These are phyloP conservation scores for Matsumurasca onukii DNA, from an alignment of 1,140 invertebrate species.

Conservation along the genomic window DNA sequence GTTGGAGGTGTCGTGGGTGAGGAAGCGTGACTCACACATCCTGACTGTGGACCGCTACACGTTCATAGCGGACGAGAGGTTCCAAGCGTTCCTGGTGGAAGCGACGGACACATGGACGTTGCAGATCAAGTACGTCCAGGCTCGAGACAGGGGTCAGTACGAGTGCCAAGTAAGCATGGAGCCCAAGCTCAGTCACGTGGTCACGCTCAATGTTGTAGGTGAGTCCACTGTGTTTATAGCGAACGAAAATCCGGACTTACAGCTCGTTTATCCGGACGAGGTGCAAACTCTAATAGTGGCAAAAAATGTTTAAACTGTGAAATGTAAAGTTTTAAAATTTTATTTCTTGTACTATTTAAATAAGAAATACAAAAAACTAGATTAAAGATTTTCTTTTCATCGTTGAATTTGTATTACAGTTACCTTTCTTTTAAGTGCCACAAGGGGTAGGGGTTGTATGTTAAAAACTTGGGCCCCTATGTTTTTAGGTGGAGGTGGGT, in stretches of 20 bases:
- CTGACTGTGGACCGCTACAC: constrained; percentile 87
- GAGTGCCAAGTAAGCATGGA: constrained; percentile 93
- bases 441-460: too few relatives aligned
- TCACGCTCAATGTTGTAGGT: constrained; percentile 80
- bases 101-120: constrained; percentile 86
- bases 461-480: too few relatives aligned
- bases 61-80: constrained; percentile 88
- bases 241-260: too few relatives aligned
- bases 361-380: background rate
- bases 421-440: too few relatives aligned
- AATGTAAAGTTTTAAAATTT: background rate
- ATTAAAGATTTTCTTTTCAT: too few relatives aligned
- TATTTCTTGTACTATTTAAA: background rate
- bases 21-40: constrained; percentile 84
- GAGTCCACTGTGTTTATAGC: too few relatives aligned
- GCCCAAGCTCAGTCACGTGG: constrained; percentile 87
- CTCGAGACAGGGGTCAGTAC: constrained; percentile 85
- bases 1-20: constrained; percentile 79
- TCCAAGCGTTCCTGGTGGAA: constrained; percentile 75
- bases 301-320: too few relatives aligned
- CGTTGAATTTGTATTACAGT: too few relatives aligned
- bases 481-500: too few relatives aligned
- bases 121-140: constrained; percentile 72
- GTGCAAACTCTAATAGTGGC: too few relatives aligned
- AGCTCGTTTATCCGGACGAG: too few relatives aligned